These are phyloP conservation scores for Solen grandis DNA, from an alignment of 1,140 invertebrate species.

Conservation along the genomic window DNA sequence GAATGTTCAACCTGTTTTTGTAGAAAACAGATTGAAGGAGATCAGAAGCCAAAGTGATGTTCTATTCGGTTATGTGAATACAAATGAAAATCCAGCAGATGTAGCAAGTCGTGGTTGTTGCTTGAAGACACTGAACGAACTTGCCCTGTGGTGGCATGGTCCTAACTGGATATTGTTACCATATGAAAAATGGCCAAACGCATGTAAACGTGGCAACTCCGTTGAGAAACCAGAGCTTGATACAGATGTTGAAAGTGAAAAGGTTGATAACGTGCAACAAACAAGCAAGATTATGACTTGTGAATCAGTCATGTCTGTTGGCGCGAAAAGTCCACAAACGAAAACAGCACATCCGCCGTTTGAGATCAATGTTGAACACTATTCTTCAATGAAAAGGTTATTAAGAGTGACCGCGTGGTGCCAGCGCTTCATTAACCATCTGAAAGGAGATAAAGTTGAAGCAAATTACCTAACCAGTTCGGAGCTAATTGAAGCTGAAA, in stretches of 20 bases:
- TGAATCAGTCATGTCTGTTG: not conserved
- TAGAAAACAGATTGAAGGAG: constrained; percentile 20
- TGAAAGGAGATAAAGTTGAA: not conserved
- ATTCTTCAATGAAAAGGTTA: constrained; percentile 5
- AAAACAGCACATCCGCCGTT: not conserved
- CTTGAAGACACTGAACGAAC: not conserved
- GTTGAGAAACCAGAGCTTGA: too few relatives aligned
- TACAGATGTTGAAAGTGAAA: not conserved
- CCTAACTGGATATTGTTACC: constrained; percentile 9
- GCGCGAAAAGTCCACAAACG: not conserved
- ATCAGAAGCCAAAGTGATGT: not conserved
- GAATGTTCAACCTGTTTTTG: constrained; percentile 2
- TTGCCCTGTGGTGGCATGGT: constrained; percentile 15
- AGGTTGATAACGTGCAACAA: not conserved
- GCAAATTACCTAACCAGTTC: not conserved
- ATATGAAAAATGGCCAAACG: not conserved
- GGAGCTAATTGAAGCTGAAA: not conserved
- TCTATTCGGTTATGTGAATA: not conserved
- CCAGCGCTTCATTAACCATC: not conserved
- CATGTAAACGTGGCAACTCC: too few relatives aligned
- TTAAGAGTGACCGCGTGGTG: not conserved
- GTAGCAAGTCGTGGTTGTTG: not conserved
- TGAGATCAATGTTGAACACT: not conserved
- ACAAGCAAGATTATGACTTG: not conserved
- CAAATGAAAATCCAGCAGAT: constrained; percentile 34